phyloP scores from a whole-genome alignment of 1,140 invertebrate genomes.

The Drosophila tropicalis region DNA sequence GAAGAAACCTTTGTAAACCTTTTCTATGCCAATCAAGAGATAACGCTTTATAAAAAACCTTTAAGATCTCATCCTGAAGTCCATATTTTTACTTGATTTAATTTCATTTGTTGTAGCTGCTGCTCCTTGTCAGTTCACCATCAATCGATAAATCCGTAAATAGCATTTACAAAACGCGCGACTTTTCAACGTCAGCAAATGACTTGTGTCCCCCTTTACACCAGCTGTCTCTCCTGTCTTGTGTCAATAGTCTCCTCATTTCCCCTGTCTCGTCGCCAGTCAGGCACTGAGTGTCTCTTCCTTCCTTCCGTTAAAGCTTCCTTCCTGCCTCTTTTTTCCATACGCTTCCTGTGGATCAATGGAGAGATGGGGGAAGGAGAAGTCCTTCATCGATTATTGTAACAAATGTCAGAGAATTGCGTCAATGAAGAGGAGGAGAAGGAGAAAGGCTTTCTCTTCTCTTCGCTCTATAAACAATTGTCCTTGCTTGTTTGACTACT shows the following conservation, averaged over 20 bases:
- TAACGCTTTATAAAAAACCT: neutral
- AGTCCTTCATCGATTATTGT: slow-evolving; percentile 27
- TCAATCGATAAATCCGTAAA: slow-evolving; percentile 74
- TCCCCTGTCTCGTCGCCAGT: slow-evolving; percentile 33
- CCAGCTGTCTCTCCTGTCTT: neutral
- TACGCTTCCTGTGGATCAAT: slow-evolving; percentile 23
- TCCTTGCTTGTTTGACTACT: slow-evolving; percentile 36
- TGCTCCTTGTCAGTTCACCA: slow-evolving; percentile 3
- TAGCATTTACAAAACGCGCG: slow-evolving; percentile 64
- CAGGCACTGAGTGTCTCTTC: slow-evolving; percentile 40
- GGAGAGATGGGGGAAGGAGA: neutral
- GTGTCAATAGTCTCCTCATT: neutral
- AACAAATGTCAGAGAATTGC: slow-evolving; percentile 57
- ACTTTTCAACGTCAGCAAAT: slow-evolving; percentile 62
- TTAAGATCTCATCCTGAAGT: slow-evolving; percentile 18
- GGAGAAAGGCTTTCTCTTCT: neutral
- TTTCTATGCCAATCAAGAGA: too few species aligned
- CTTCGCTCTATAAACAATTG: slow-evolving; percentile 16
- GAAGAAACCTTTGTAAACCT: too few species aligned
- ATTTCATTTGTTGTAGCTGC: slow-evolving; percentile 11
- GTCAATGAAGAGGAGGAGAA: slow-evolving; percentile 21
- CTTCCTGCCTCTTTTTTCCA: slow-evolving; percentile 22
- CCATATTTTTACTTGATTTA: neutral
- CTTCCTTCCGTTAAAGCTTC: slow-evolving; percentile 44
- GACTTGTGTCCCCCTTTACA: neutral